Evolutionary conservation across 2,797 vertebrate species (phyloP), one percentile per base, ranked within the genome.

Genomic region (Sebastes nivosus): DNA sequence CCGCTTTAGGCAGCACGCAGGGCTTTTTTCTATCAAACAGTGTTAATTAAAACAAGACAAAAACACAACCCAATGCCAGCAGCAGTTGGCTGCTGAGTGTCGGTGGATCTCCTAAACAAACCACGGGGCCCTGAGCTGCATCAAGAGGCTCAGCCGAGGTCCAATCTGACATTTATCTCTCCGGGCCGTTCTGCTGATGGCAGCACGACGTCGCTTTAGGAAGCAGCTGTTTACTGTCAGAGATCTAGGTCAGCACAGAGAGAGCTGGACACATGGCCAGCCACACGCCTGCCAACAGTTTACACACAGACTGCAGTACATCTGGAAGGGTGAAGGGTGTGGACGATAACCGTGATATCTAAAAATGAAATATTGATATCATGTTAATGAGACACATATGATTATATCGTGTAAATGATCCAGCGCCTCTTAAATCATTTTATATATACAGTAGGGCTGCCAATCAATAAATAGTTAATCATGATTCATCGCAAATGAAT

Each of bases 101-200:
- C 60, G 76, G 77, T 88, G 90, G 88, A 89, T 93, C 93, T 90
- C 85, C 89, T 92, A 92, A 94, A 96, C 92, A 91, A 89, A 92
- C 90, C 81, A 69, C 52, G 72, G 79, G 90, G 80, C 81, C 88
- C 87, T 94, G 93, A 95, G 93, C 92, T 88, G 92, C 78, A 64
- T 95, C 94, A 95, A 87, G 91, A 90, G 94, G 95, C 93, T 81
- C 91, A 95, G 60, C 87, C 84, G 81, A 93, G 93, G 92, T 91
- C 88, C 74, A 95, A 96, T 95, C 95, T 95, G 96, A 97, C 96
- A 95, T 96, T 96, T 96, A 96, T 96, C 95, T 96, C 92, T 82
- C 86, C 36, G 67, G 89, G 93, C 93, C 89, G 87, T 96, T 96
- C 94, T 96, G 96, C 95, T 83, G 89, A 96, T 89, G 93, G 93